A percentile compares a stretch with the other conserved stretches of the same genome.
These are phyloP conservation scores for Chymomyza caudatula DNA, from an alignment of 2,888 invertebrate species.

Conservation along the genomic window DNA sequence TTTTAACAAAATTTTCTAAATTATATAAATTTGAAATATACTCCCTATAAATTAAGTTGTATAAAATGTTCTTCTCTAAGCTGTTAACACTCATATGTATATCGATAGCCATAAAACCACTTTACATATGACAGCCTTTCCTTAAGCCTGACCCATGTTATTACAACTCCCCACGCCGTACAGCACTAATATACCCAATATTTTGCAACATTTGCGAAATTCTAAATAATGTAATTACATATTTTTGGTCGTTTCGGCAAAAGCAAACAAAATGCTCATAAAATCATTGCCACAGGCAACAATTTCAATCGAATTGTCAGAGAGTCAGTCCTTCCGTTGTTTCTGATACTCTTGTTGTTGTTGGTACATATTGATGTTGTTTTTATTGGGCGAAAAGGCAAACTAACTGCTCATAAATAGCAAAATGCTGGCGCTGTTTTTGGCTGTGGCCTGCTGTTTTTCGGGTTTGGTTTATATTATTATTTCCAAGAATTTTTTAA, in stretches of 20 bases:
- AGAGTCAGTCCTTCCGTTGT: constrained; percentile 43
- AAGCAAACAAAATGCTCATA: constrained; percentile 60
- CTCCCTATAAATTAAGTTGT: too few species aligned
- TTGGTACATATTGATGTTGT: constrained; percentile 25
- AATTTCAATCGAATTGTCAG: constrained; percentile 66
- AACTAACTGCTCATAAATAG: constrained; percentile 62
- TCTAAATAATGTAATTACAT: constrained; percentile 61
- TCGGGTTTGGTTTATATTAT: constrained; percentile 40
- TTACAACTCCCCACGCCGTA: neutral
- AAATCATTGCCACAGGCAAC: constrained; percentile 66
- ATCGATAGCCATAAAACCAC: neutral
- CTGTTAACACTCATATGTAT: neutral
- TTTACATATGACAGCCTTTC: neutral
- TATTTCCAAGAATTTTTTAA: constrained; percentile 64
- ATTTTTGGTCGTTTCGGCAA: constrained; percentile 42
- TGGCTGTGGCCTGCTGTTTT: constrained; percentile 28
- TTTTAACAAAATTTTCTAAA: too few species aligned
- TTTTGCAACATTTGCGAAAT: constrained; percentile 47
- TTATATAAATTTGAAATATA: too few species aligned
- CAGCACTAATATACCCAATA: constrained; percentile 35
- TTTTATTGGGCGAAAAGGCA: constrained; percentile 41
- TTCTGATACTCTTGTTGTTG: constrained; percentile 23
- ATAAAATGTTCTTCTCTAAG: too few species aligned
- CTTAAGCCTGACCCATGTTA: neutral
- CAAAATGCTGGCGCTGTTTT: constrained; percentile 24